phyloP scores from a whole-genome alignment of 2,888 invertebrate genomes.

The Nycteola revayana region DNA sequence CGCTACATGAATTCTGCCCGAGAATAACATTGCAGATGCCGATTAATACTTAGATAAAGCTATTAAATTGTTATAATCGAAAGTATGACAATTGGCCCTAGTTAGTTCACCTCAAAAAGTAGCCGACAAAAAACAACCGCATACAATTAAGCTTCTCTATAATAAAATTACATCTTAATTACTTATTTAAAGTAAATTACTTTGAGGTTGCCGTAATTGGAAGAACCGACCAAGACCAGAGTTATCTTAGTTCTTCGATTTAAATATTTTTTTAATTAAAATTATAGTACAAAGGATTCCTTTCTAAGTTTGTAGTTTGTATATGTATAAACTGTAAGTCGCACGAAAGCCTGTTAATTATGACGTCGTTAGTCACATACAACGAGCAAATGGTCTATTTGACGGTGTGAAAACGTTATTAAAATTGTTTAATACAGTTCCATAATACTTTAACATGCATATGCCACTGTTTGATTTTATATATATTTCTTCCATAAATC shows the following conservation, averaged over 20 bases:
- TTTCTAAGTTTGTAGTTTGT: slow-evolving; percentile 28
- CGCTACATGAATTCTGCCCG: slow-evolving; percentile 26
- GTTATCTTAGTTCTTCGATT: too few species aligned
- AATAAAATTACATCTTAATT: slow-evolving; percentile 71
- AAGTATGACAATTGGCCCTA: too few species aligned
- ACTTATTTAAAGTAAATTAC: slow-evolving; percentile 58
- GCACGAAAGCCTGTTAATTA: slow-evolving; percentile 44
- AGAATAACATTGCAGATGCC: slow-evolving; percentile 31
- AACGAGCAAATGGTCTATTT: slow-evolving; percentile 40
- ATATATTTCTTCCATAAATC: slow-evolving; percentile 27
- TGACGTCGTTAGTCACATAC: slow-evolving; percentile 36
- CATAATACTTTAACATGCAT: slow-evolving; percentile 21
- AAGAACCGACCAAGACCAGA: slow-evolving; percentile 10
- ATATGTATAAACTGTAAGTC: slow-evolving; percentile 38
- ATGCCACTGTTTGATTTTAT: slow-evolving; percentile 30
- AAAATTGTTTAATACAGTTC: slow-evolving; percentile 21
- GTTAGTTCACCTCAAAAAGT: slow-evolving; percentile 37
- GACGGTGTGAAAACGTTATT: slow-evolving; percentile 38
- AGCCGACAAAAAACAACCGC: slow-evolving; percentile 43
- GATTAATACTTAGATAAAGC: slow-evolving; percentile 53
- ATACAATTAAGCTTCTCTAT: slow-evolving; percentile 61
- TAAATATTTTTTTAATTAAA: too few species aligned
- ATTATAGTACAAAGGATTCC: too few species aligned
- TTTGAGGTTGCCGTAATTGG: slow-evolving; percentile 62
- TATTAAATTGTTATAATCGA: slow-evolving; percentile 52